Conservation (phyloP, 1,140 invertebrate species). For the Solenopsis invicta region DNA sequence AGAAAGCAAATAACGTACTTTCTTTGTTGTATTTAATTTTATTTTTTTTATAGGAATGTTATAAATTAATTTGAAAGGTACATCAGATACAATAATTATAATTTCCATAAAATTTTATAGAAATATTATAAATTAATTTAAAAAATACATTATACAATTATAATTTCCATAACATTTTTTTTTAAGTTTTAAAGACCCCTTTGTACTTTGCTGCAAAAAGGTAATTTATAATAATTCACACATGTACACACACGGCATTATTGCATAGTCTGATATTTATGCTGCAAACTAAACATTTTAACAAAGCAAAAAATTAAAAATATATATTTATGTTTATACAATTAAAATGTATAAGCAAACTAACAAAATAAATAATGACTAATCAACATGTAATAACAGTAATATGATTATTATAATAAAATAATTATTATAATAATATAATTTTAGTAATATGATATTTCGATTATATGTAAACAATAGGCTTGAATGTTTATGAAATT, state of each 20-base stretch:
- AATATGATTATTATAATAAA: no score
- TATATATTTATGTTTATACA: background rate
- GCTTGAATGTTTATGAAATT: background rate
- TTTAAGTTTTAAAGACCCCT: background rate
- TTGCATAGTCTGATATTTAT: background rate
- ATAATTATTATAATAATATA: background rate
- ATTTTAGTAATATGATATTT: background rate
- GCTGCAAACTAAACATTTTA: background rate
- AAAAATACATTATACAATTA: background rate
- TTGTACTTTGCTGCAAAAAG: background rate
- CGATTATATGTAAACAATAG: background rate
- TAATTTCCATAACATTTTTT: background rate
- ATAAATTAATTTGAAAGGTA: background rate
- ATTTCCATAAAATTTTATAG: background rate
- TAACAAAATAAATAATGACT: background rate
- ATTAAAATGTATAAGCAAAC: background rate
- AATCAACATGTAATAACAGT: no score
- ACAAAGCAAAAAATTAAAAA: background rate
- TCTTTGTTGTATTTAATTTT: background rate
- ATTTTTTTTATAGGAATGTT: background rate
- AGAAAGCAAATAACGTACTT: background rate
- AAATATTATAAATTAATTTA: conserved; percentile 7
- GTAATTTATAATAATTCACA: background rate
- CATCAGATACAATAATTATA: conserved; percentile 4
- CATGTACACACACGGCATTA: background rate